Evolutionary conservation across 2,797 vertebrate species (phyloP).

Genomic region (Eulemur mongoz): DNA sequence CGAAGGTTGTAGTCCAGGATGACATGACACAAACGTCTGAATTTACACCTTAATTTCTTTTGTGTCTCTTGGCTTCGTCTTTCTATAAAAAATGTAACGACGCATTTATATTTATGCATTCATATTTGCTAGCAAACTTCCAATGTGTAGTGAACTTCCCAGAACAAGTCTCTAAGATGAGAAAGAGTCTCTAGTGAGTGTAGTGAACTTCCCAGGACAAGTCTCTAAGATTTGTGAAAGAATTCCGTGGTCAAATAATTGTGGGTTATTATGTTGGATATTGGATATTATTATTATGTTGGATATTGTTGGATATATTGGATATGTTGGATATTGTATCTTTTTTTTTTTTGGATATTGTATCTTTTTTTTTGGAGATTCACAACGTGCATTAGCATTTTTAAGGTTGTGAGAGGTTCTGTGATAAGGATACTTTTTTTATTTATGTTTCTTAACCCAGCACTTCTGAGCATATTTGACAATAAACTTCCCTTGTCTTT

Average conservation of each 20-base stretch:
- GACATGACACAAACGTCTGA: neutral
- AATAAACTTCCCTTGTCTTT: neutral
- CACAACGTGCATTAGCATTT: neutral
- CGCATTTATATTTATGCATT: neutral
- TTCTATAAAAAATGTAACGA: neutral
- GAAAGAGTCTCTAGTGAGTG: no score
- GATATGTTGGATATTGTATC: no score
- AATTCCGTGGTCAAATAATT: neutral
- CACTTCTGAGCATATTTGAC: neutral
- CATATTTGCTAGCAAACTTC: neutral
- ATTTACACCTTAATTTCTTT: neutral
- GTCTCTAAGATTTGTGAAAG: neutral
- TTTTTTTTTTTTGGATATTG: neutral
- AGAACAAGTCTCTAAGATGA: neutral
- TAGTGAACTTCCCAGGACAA: neutral
- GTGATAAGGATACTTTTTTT: neutral
- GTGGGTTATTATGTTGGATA: neutral
- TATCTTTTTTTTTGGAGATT: neutral
- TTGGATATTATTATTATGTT: no score
- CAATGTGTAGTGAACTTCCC: neutral
- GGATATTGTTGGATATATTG: no score
- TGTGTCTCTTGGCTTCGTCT: neutral
- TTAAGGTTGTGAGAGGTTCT: neutral
- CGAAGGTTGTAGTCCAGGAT: neutral
- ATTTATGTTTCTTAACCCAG: neutral